Evolutionary conservation across 2,113 vertebrate genomes (phyloP).

Genomic region (Zosterops lateralis): DNA sequence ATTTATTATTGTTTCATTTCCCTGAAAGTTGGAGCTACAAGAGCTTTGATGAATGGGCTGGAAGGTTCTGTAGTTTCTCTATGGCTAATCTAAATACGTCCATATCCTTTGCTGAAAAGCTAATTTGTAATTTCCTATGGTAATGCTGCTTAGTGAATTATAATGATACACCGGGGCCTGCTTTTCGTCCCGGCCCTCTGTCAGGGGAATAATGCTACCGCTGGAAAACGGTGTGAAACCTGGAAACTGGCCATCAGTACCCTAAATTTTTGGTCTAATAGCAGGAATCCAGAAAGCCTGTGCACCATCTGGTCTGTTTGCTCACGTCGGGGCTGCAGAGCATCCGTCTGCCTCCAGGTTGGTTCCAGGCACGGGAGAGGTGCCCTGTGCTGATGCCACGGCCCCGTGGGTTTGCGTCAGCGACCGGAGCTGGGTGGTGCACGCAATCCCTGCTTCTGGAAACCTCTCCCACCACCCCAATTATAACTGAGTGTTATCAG

Average conservation of each 20-base stretch:
- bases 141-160: constrained; percentile 21
- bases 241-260: constrained; percentile 16
- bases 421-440: fast-evolving
- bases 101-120: background rate
- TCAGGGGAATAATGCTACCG: background rate
- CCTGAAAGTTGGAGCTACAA: background rate
- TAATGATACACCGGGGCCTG: background rate
- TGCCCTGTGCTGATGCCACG: background rate
- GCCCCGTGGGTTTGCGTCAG: background rate
- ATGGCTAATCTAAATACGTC: constrained; percentile 14
- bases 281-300: background rate
- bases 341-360: background rate
- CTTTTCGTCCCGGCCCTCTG: background rate
- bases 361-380: background rate
- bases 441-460: background rate
- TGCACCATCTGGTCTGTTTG: background rate
- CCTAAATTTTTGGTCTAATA: background rate
- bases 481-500: constrained; percentile 54
- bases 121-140: constrained; percentile 57
- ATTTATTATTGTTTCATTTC: constrained; percentile 64
- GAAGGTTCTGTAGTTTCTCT: constrained; percentile 27
- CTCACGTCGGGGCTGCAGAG: background rate
- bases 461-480: constrained; percentile 39
- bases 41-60: constrained; percentile 31
- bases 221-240: background rate